phyloP scores from a whole-genome alignment of 1,140 invertebrate genomes.

The Drosophila chauvacae region DNA sequence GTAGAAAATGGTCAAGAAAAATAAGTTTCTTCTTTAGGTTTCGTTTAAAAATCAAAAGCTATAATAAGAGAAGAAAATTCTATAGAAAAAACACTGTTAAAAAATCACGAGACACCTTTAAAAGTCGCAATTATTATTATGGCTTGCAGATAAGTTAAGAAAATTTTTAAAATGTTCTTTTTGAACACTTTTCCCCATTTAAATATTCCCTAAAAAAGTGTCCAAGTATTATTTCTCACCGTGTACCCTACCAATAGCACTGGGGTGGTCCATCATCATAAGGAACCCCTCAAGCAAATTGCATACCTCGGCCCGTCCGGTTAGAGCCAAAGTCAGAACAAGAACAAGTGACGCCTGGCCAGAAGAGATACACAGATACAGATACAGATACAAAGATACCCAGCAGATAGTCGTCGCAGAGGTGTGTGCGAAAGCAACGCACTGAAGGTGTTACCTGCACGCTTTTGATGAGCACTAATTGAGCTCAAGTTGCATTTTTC shows the following conservation, averaged over 20 bases:
- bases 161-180: neutral
- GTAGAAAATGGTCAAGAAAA: neutral
- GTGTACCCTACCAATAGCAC: constrained; percentile 19
- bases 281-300: constrained; percentile 68
- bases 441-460: constrained; percentile 82
- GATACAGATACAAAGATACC: constrained; percentile 17
- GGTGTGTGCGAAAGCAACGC: constrained; percentile 79
- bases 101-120: too few relatives aligned
- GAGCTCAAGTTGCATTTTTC: constrained; percentile 83
- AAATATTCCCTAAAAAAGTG: neutral
- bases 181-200: neutral
- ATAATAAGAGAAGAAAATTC: neutral
- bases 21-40: neutral
- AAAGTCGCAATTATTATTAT: too few relatives aligned
- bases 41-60: neutral
- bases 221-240: neutral
- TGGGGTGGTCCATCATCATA: constrained; percentile 65
- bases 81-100: neutral
- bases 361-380: constrained; percentile 49
- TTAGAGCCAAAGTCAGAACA: constrained; percentile 47
- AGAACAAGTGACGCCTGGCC: constrained; percentile 59
- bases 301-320: constrained; percentile 47
- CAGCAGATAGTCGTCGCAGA: constrained; percentile 15
- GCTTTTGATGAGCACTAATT: constrained; percentile 83
- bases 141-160: too few relatives aligned